These are phyloP conservation scores for Anas georgica DNA, from an alignment of 2,797 vertebrate genomes.

Conservation along the genomic window DNA sequence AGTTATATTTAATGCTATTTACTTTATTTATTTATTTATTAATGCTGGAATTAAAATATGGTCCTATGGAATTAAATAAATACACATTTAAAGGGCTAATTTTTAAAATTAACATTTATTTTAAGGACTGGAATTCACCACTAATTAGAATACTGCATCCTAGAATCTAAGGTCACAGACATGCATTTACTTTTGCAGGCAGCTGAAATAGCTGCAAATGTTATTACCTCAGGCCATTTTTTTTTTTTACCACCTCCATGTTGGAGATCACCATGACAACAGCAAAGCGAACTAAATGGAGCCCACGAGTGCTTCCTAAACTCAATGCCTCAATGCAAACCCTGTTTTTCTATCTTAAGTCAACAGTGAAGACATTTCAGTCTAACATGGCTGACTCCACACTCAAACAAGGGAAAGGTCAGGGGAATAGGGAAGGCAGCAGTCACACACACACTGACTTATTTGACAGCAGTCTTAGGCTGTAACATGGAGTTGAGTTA, in stretches of 20 bases:
- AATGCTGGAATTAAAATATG: background rate
- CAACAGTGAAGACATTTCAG: slow-evolving; percentile 40
- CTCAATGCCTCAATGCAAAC: background rate
- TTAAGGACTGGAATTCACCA: background rate
- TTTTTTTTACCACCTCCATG: background rate
- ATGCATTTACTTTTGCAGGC: background rate
- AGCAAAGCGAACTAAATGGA: slow-evolving; percentile 8
- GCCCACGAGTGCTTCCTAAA: background rate
- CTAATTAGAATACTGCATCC: background rate
- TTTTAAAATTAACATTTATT: slow-evolving; percentile 2
- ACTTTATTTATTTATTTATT: background rate
- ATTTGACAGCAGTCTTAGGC: background rate
- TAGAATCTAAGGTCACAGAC: background rate
- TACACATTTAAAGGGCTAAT: background rate
- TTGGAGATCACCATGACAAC: slow-evolving; percentile 52
- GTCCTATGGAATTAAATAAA: background rate
- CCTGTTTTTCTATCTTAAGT: background rate
- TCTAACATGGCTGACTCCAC: slow-evolving; percentile 8
- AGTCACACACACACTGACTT: background rate
- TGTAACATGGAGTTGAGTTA: background rate
- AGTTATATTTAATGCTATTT: background rate
- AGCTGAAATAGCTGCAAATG: slow-evolving; percentile 41
- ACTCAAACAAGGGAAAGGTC: slow-evolving; percentile 36
- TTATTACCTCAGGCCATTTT: slow-evolving; percentile 32
- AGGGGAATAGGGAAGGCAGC: background rate